phyloP scores from a whole-genome alignment of 2,113 vertebrate species.

The Neoarius graeffei region DNA sequence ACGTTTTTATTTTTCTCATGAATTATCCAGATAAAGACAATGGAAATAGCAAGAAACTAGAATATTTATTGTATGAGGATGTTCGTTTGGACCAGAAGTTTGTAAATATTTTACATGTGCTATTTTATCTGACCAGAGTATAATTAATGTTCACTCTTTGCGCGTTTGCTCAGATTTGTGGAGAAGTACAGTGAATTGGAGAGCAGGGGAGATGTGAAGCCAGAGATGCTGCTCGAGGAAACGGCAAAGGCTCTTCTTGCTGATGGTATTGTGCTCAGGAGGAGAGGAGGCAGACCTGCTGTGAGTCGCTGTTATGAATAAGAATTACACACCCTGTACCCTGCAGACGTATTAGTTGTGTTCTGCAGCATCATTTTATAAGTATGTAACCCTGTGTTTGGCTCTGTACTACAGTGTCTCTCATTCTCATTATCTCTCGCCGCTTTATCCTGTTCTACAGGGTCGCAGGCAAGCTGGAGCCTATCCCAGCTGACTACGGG shows the following conservation, averaged over 20 bases:
- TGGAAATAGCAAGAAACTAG: background rate
- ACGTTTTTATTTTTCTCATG: background rate
- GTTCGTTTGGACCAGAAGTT: background rate
- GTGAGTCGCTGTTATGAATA: constrained; percentile 69
- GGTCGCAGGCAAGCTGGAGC: too few relatives aligned
- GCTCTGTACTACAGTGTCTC: background rate
- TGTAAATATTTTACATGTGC: background rate
- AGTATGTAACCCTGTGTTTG: background rate
- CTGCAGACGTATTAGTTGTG: background rate
- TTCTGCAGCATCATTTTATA: too few relatives aligned
- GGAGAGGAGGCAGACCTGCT: constrained; percentile 58
- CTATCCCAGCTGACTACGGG: too few relatives aligned
- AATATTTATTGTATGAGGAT: background rate
- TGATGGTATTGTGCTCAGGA: constrained; percentile 79
- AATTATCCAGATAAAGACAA: background rate
- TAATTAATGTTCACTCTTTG: background rate
- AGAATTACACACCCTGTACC: background rate
- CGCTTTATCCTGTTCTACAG: too few relatives aligned
- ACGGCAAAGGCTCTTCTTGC: constrained; percentile 82
- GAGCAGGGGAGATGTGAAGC: constrained; percentile 71
- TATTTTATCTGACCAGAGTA: background rate
- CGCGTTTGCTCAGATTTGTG: constrained; percentile 79
- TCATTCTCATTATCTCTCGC: too few relatives aligned
- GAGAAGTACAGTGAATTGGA: constrained; percentile 82
- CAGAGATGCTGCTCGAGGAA: constrained; percentile 80